phyloP scores from a whole-genome alignment of 2,113 vertebrate genomes.

The Macroglossus sobrinus region DNA sequence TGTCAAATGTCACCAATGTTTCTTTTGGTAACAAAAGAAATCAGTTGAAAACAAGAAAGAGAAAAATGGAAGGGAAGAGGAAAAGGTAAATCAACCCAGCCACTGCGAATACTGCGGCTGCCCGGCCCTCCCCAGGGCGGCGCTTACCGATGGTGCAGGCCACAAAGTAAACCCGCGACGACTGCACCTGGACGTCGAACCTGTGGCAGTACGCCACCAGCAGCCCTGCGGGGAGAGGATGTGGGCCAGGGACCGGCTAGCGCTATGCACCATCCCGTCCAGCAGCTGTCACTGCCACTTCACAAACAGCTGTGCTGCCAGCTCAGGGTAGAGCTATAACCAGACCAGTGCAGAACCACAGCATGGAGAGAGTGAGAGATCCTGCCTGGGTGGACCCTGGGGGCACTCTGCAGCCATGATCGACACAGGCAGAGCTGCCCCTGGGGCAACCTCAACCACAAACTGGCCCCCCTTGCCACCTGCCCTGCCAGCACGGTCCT shows the following conservation, averaged over 20 bases:
- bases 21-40: background rate
- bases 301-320: background rate
- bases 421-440: background rate
- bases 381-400: background rate
- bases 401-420: background rate
- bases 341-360: background rate
- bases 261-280: background rate
- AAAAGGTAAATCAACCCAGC: background rate
- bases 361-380: background rate
- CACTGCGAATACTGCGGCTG: too few relatives aligned
- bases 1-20: too few relatives aligned
- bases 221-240: slow-evolving; percentile 83
- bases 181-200: slow-evolving; percentile 95
- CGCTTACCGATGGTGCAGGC: slow-evolving; percentile 93
- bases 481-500: accelerated
- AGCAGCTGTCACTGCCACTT: background rate
- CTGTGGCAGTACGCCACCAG: slow-evolving; percentile 96
- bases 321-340: background rate
- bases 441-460: background rate
- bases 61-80: accelerated
- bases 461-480: background rate
- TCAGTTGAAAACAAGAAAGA: background rate
- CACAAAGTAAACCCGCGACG: slow-evolving; percentile 94
- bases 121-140: background rate
- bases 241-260: accelerated